Percentiles rank a stretch among this genome's conserved stretches.
phyloP scores from a whole-genome alignment of 2,888 invertebrate genomes.

The Anticlea derivata region DNA sequence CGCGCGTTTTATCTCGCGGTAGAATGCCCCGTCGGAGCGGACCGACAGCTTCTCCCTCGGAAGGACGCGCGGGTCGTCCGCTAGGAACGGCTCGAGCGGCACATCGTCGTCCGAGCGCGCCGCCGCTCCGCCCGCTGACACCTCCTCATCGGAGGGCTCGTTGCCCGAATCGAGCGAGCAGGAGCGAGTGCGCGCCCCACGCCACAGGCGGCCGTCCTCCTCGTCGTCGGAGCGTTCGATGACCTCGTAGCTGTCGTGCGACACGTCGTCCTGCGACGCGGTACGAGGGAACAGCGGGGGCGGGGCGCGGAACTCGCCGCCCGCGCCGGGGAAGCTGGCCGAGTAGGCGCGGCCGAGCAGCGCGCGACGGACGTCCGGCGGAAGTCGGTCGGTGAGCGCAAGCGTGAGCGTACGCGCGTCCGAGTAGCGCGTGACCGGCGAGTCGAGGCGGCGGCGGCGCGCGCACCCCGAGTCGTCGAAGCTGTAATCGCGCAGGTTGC shows the following conservation, averaged over 20 bases:
- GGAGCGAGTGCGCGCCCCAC: slow-evolving; percentile 82
- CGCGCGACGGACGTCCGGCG: slow-evolving; percentile 69
- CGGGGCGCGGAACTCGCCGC: slow-evolving; percentile 87
- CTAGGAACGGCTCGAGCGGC: slow-evolving; percentile 90
- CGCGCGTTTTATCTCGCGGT: slow-evolving; percentile 86
- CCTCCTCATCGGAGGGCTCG: slow-evolving; percentile 87
- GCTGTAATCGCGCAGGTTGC: slow-evolving; percentile 91
- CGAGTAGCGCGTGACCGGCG: slow-evolving; percentile 69
- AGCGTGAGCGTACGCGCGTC: slow-evolving; percentile 62
- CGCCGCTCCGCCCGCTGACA: slow-evolving; percentile 80
- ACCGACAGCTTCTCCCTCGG: slow-evolving; percentile 89
- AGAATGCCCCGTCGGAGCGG: slow-evolving; percentile 89
- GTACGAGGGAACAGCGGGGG: slow-evolving; percentile 85
- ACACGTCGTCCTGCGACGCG: slow-evolving; percentile 93
- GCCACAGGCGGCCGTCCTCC: slow-evolving; percentile 67
- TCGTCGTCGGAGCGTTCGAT: slow-evolving; percentile 90
- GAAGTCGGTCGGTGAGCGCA: slow-evolving; percentile 44
- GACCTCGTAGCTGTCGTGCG: slow-evolving; percentile 94
- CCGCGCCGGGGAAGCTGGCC: slow-evolving; percentile 93
- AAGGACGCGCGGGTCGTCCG: slow-evolving; percentile 90
- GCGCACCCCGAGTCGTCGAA: slow-evolving; percentile 88
- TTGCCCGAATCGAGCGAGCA: slow-evolving; percentile 91
- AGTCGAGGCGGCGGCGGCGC: slow-evolving; percentile 72
- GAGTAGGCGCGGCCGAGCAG: slow-evolving; percentile 88
- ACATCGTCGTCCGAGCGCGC: slow-evolving; percentile 88